Evolutionary conservation across 2,797 vertebrate species (phyloP), one percentile per base, ranked within the genome.

Genomic region (Prunella strophiata): DNA sequence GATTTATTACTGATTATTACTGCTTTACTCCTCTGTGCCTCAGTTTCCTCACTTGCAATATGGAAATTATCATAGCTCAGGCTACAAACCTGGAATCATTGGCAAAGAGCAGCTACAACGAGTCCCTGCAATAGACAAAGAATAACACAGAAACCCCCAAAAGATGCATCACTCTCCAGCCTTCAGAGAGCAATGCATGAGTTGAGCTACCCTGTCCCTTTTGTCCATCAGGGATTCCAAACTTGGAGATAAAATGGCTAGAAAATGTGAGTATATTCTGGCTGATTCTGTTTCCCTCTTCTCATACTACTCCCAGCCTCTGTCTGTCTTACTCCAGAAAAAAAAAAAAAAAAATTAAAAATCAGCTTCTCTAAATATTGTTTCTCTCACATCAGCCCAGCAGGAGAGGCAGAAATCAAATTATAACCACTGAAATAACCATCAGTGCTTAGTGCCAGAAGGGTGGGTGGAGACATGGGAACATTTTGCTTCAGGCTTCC

Each of bases 371-470:
- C 73, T 75, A 95, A 97, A 95, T 90, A 93, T 89, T 82, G 61
- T 85, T 95, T 92, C 92, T 96, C 80, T 70, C 62, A 76, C 86
- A 95, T 86, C 78, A 89, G 77, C 95, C 87, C 89, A 93, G 91
- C 88, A 95, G 82, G 75, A 96, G 78, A 96, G 62, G 88, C 73
- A 93, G 95, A 92, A 96, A 97, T 93, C 89, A 96, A 96, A 98
- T 96, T 89, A 94, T 86, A 96, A 96, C 65, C 73, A 92, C 81
- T 81, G 62, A 86, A 85, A 96, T 84, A 86, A 50, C 65, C 91
- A 79, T 74, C 78, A 68, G 36, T 0, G 4, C 40, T 63, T 73
- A 79, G 54, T 58, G 78, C 43, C 47, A 73, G 94, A 87, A 87
- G 85, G 89, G 92, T 88, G 76, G 87, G 88, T 78, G 89, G 85